Evolutionary conservation across 2,113 vertebrate species (phyloP).

Genomic region (Callospermophilus lateralis): DNA sequence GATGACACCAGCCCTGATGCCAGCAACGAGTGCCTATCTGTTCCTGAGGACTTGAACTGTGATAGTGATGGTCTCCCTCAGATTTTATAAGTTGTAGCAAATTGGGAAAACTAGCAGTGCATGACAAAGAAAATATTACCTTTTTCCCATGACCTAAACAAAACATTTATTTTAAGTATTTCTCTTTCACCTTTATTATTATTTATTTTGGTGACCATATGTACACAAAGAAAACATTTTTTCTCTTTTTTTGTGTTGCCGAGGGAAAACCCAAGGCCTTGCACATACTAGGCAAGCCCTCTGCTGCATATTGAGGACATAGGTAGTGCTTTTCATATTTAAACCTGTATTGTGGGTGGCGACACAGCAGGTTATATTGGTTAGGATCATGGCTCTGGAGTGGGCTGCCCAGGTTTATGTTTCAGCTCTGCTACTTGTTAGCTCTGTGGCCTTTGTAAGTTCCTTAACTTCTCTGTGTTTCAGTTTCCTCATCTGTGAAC

Average conservation of each 20-base stretch:
- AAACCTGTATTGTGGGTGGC: not conserved
- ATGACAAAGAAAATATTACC: not conserved
- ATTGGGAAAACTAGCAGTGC: not conserved
- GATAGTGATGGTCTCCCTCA: not conserved
- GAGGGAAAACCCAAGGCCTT: not conserved
- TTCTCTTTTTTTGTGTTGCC: not conserved
- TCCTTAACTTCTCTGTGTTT: not conserved
- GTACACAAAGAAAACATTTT: no score
- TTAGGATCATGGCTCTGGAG: not conserved
- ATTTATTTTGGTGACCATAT: not conserved
- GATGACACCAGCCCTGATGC: not conserved
- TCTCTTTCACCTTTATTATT: not conserved
- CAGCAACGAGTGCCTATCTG: not conserved
- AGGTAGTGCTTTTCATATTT: not conserved
- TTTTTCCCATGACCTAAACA: not conserved
- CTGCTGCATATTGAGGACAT: no score
- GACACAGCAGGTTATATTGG: no score
- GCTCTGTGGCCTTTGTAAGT: not conserved
- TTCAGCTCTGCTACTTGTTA: not conserved
- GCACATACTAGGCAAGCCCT: not conserved
- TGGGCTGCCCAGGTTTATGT: no score
- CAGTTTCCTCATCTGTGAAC: not conserved
- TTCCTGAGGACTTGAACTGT: not conserved
- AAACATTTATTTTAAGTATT: not conserved
- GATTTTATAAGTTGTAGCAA: slow-evolving; percentile 25